Evolutionary conservation across 2,113 vertebrate species (phyloP).

Genomic region (Beaufortia kweichowensis): DNA sequence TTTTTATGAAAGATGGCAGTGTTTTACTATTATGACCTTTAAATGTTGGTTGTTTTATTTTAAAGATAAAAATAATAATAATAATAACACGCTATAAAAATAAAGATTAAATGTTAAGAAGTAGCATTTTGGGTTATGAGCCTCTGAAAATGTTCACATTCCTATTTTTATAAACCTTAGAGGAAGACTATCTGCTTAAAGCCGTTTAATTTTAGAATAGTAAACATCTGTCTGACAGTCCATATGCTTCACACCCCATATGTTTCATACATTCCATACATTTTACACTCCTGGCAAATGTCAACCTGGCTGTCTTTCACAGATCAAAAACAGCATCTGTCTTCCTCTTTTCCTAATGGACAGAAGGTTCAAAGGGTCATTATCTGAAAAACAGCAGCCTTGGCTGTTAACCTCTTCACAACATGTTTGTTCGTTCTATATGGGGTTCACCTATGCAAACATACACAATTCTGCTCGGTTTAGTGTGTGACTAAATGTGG

Average conservation of each 20-base stretch:
- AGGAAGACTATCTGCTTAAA: neutral
- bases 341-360: slow-evolving; percentile 25
- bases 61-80: neutral
- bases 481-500: neutral
- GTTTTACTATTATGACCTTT: slow-evolving; percentile 10
- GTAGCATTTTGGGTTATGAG: neutral
- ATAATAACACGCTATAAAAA: neutral
- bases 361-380: slow-evolving; percentile 19
- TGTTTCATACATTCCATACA: slow-evolving; percentile 36
- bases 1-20: neutral
- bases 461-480: neutral
- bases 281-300: slow-evolving; percentile 26
- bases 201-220: neutral
- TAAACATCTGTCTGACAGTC: slow-evolving; percentile 5
- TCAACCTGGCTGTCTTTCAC: slow-evolving; percentile 4
- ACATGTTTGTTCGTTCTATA: slow-evolving; percentile 23
- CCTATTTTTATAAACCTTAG: neutral
- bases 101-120: neutral
- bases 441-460: slow-evolving; percentile 27
- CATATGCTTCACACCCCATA: slow-evolving; percentile 17
- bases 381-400: slow-evolving; percentile 21
- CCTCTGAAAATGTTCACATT: neutral
- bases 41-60: neutral
- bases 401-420: slow-evolving; percentile 21
- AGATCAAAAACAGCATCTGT: slow-evolving; percentile 28